Evolutionary conservation across 2,888 invertebrate species (phyloP), one percentile per base, ranked within the genome.

Genomic region (Brenthis daphne): DNA sequence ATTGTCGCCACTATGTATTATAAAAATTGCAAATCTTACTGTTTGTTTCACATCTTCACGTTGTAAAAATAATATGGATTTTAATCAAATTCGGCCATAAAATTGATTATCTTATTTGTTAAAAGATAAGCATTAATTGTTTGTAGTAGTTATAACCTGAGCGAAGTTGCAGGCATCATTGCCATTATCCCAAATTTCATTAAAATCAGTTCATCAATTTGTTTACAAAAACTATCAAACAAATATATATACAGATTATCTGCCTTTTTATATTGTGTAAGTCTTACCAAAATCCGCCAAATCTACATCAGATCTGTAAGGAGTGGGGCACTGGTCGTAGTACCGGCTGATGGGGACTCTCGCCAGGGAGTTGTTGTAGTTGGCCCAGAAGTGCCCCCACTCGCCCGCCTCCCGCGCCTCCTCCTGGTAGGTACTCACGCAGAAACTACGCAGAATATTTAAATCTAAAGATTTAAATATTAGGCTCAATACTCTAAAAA

Each of bases 311-410:
- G 85, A 86, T 20, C 90, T 73, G 69, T 90, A 90, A 0, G 92
- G 92, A 50, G 92, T 92, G 0, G 92, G 92, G 65, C 92, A 92
- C 73, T 89, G 90, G 72, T 92, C 92, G 78, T 90, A 92, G 74
- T 86, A 89, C 2, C 79, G 76, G 74, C 82, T 82, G 70, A 86
- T 75, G 0, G 88, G 86, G 0, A 84, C 85, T 16, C 79, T 76
- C 0, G 86, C 77, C 0, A 87, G 57, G 0, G 89, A 86, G 71
- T 83, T 85, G 77, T 90, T 92, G 77, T 92, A 92, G 75, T 87
- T 87, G 0, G 86, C 87, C 92, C 92, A 92, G 79, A 92, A 92
- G 24, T 83, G 81, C 47, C 79, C 81, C 92, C 92, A 92, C 73
- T 92, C 92, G 0, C 90, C 89, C 5, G 70, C 77, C 68, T 5